Evolutionary conservation across 2,113 vertebrate species (phyloP), one percentile per base, ranked within the genome.

Genomic region (Pyxicephalus adspersus): DNA sequence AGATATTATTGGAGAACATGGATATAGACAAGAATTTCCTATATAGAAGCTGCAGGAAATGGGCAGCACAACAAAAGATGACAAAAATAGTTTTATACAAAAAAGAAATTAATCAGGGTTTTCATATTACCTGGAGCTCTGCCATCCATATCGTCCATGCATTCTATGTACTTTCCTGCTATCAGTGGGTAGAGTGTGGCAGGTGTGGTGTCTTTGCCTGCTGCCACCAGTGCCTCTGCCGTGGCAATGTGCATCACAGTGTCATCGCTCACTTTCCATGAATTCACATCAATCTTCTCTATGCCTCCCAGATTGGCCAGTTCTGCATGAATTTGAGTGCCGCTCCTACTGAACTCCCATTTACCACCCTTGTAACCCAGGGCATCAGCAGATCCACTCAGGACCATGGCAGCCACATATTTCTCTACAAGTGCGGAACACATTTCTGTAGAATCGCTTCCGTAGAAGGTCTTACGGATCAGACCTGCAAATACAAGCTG

Each of bases 171-270:
- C 67, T 93, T 86, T 83, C 75, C 86, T n/a, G 94, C 94, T 45
- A 95, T 76, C n/a, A 90, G 76, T 0, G 83, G 65, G 83, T 92
- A 94, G 19, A 95, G 86, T 2, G 7, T 58, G 0, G 34, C 5
- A 29, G 91, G 80, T 1, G 31, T 51, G 0, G 81, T 29, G 0
- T 71, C 64, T 15, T 81, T 81, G 5, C 88, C 90, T 0, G 89
- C 91, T 83, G 90, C 85, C 61, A 90, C 60, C 66, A 96, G 86
- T 4, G 94, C 94, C 72, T 95, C 92, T 0, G 93, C 93, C 0
- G 94, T 96, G n/a, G 95, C 95, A 84, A 96, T 79, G 80, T 95
- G 94, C 94, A 96, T 96, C 57, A 96, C 87, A 0, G 95, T 96
- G n/a, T 96, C 94, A 31, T 95, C 94, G 0, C 94, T 96, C 71